Base-by-base conservation (phyloP, 1,140 invertebrate genomes). In the Drosophila quadrilineata region DNA sequence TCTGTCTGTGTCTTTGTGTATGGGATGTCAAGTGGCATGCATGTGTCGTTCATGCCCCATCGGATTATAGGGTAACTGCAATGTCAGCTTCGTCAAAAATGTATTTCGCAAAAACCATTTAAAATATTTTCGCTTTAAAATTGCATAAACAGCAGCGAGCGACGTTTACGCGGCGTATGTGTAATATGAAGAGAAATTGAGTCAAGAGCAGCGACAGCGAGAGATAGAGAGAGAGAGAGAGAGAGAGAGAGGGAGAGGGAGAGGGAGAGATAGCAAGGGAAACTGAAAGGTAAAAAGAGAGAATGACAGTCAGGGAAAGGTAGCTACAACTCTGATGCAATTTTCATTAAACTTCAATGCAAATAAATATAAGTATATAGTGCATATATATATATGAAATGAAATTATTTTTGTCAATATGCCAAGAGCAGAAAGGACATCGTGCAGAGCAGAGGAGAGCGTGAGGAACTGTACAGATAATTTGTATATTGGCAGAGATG, bases 41-140 rank as follows among this genome's bases (percentile, higher is more conserved):
- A n/a, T n/a, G n/a, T 4, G 2, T 0, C 16, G 12, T 0, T 14
- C 8, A 16, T 35, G 10, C 33, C 3, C 33, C 3, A 6, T 14
- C 33, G 14, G 33, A n/a, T n/a, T 35, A 14, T 14, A 35, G 33
- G 3, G 33, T 35, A 35, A 9, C 14, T 21, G 48, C 29, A 49
- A 21, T 46, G 26, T 50, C 35, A n/a, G 48, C 43, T 66, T 69
- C 53, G 66, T 62, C 28, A 50, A 63, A 59, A 52, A 70, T 74
- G 38, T 60, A 66, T 57, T 63, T 75, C n/a, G 57, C 50, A 71
- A 82, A 82, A 82, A 57, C 35, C 49, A 56, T 64, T 82, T 82
- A 36, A 82, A 82, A 82, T 82, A 80, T 82, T 75, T 72, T 68
- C 72, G 65, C 50, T 43, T 40, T 49, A 35, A 64, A 80, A 82